Percentiles rank a stretch among this genome's conserved stretches.
Evolutionary conservation across 2,888 invertebrate species (phyloP).

Genomic region (Eretmocerus hayati): DNA sequence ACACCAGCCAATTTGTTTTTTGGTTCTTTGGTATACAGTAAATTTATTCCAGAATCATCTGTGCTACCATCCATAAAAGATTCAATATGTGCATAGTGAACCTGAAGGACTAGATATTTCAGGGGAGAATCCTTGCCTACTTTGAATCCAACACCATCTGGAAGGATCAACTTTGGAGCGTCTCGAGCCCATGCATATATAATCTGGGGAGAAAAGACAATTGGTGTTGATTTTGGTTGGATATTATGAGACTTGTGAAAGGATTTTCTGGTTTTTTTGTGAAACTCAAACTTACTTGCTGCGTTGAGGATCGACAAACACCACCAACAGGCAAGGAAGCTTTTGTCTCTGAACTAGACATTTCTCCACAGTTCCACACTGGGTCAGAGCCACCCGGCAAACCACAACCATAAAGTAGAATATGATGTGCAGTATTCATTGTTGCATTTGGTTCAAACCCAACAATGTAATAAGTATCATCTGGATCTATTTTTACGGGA

Average conservation of each 20-base stretch:
- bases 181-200: slow-evolving; percentile 94
- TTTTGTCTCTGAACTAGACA: slow-evolving; percentile 60
- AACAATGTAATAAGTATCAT: slow-evolving; percentile 75
- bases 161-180: slow-evolving; percentile 74
- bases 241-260: no score
- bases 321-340: no score
- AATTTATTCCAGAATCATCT: slow-evolving; percentile 78
- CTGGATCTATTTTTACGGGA: slow-evolving; percentile 73
- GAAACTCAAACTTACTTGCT: no score
- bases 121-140: slow-evolving; percentile 78
- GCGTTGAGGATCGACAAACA: no score
- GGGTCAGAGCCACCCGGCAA: slow-evolving; percentile 65
- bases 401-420: slow-evolving; percentile 84
- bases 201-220: slow-evolving; percentile 52
- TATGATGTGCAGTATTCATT: slow-evolving; percentile 88
- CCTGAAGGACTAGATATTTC: slow-evolving; percentile 87
- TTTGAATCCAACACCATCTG: slow-evolving; percentile 85
- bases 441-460: slow-evolving; percentile 89
- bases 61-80: slow-evolving; percentile 64
- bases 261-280: no score
- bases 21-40: slow-evolving; percentile 69
- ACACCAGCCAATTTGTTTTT: slow-evolving; percentile 88
- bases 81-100: slow-evolving; percentile 71
- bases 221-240: no score
- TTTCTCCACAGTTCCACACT: slow-evolving; percentile 92